Base-by-base conservation (phyloP, 1,140 invertebrate species). In the Zophobas morio region DNA sequence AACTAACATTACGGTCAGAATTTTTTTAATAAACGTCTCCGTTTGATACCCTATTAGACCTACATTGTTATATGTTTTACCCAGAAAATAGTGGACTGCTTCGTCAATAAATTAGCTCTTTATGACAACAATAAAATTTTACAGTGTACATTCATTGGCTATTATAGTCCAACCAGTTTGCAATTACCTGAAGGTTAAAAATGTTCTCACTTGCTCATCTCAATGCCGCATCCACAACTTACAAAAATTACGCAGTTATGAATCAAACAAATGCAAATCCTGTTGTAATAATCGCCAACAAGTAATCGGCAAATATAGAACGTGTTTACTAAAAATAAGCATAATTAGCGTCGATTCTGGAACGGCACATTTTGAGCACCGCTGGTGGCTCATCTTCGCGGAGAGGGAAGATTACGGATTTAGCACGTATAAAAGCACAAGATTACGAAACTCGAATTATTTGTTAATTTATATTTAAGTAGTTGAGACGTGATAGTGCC, bases 151-250 rank as follows among this genome's bases (percentile, higher is more conserved):
- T 34, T 66, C 42, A 33, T 66, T 66, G 42, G 42, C 42, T 46
- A 4, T 46, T 46, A 46, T 51, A 6, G 49, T n/a, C 33, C 42
- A 39, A 66, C 20, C 39, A 20, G 37, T 42, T 66, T 20, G 33
- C 60, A 66, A 66, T 66, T 66, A 66, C 39, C 60, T 40, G 60
- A 66, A 66, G 60, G 60, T 66, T 66, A 66, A 66, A 66, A 66
- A 66, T 42, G 42, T 66, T 66, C 60, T 66, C 60, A 66, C 60
- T 66, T 66, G 60, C 6, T 66, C 60, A 40, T 66, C 60, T 66
- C 60, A 66, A 46, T 66, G 60, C 37, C 60, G 39, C 39, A 5
- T 66, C 39, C 32, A 42, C 39, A 42, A 66, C 37, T 42, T 60
- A 8, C 8, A 66, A 20, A 66, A 66, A 66, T 66, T 40, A 66